A percentile compares a stretch with the other conserved stretches of the same genome.
Conservation (phyloP, 2,888 invertebrate species). For the Crepidodera aurea region DNA sequence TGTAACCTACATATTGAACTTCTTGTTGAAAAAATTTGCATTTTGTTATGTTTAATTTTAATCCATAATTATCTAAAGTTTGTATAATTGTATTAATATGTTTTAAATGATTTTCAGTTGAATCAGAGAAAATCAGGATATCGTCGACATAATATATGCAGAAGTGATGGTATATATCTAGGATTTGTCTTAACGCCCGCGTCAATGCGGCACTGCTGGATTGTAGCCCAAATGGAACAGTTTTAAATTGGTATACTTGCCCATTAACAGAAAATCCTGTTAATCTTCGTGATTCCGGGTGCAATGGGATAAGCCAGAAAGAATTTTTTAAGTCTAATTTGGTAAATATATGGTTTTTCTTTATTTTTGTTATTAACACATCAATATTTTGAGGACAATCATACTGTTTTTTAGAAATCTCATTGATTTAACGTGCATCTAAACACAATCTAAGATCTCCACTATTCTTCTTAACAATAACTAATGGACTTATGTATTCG, state of each 20-base stretch:
- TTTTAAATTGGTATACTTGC: slow-evolving; percentile 1
- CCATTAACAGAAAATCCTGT: slow-evolving; percentile 5
- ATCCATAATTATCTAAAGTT: slow-evolving; percentile 16
- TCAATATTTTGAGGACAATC: slow-evolving; percentile 13
- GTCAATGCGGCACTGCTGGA: neutral
- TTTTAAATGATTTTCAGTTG: slow-evolving; percentile 4
- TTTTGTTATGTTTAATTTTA: slow-evolving; percentile 25
- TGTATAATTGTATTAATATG: slow-evolving; percentile 11
- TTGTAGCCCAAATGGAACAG: slow-evolving; percentile 14
- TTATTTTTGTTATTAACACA: slow-evolving; percentile 8
- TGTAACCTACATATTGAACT: slow-evolving; percentile 19
- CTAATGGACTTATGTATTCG: slow-evolving; percentile 5
- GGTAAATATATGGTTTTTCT: neutral
- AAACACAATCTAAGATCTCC: too few species aligned
- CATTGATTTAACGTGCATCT: too few species aligned
- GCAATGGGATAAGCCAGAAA: neutral
- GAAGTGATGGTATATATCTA: slow-evolving; percentile 4
- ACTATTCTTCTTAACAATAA: slow-evolving; percentile 2
- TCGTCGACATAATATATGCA: slow-evolving; percentile 22
- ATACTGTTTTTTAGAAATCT: slow-evolving; percentile 6
- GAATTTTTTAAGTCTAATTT: slow-evolving; percentile 1
- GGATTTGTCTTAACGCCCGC: neutral
- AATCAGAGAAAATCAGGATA: slow-evolving; percentile 14
- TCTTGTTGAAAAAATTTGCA: slow-evolving; percentile 18
- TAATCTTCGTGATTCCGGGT: neutral